phyloP scores from a whole-genome alignment of 2,113 vertebrate species.

The Penelope pileata region DNA sequence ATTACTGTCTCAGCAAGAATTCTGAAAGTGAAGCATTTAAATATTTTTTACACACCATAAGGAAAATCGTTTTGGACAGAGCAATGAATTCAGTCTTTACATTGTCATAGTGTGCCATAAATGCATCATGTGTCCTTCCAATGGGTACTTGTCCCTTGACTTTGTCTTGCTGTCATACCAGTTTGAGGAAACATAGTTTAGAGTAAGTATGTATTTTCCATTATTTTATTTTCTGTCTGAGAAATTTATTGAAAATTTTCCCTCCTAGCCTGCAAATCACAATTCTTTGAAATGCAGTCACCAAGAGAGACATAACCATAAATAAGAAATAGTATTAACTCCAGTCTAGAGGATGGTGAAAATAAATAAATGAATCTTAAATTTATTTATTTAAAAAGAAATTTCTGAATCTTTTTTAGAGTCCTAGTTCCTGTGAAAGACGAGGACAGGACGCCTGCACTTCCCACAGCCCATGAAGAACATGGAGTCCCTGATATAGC shows the following conservation, averaged over 20 bases:
- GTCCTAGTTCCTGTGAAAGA: not conserved
- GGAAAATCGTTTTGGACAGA: not conserved
- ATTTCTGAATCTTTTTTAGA: not conserved
- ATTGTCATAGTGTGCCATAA: slow-evolving; percentile 77
- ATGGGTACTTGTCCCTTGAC: slow-evolving; percentile 75
- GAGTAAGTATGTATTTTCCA: not conserved
- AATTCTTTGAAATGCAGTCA: not conserved
- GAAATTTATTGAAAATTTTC: not conserved
- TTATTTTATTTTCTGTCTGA: not conserved
- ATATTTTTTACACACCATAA: not conserved
- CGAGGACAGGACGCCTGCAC: not conserved
- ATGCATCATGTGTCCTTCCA: slow-evolving; percentile 66
- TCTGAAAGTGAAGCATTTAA: not conserved
- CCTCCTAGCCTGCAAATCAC: not conserved
- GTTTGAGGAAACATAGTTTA: slow-evolving; percentile 37
- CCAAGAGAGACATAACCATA: not conserved
- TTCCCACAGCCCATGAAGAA: not conserved
- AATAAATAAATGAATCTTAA: not conserved
- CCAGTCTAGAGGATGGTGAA: not conserved
- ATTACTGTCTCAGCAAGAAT: not conserved
- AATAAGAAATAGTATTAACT: not conserved
- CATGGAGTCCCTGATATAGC: not conserved
- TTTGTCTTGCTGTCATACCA: slow-evolving; percentile 73
- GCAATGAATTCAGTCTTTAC: slow-evolving; percentile 1
- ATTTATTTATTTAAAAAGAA: too few relatives aligned